phyloP scores from a whole-genome alignment of 2,888 invertebrate species.

The Phrixothrix hirtus region DNA sequence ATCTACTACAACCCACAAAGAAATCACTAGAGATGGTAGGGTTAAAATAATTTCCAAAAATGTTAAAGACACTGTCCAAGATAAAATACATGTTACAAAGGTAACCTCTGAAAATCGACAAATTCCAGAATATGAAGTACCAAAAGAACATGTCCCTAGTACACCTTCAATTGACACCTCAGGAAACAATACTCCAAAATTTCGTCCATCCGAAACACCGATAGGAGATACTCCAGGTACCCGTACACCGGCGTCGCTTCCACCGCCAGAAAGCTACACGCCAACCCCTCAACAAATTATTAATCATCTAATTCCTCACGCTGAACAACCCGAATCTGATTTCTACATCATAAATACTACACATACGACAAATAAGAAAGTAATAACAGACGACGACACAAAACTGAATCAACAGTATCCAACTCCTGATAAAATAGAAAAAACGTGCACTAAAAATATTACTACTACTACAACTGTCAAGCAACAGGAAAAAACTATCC shows the following conservation, averaged over 20 bases:
- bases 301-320: conserved; percentile 6
- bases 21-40: no score
- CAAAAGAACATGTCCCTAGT: no score
- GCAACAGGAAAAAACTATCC: conserved; percentile 64
- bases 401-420: neutral
- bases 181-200: no score
- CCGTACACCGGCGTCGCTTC: neutral
- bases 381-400: conserved; percentile 18
- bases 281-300: conserved; percentile 2
- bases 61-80: neutral
- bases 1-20: no score
- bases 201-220: no score
- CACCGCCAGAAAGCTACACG: neutral
- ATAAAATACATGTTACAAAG: neutral
- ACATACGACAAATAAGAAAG: conserved; percentile 27
- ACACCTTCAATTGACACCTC: no score
- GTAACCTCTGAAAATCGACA: no score
- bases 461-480: conserved; percentile 46
- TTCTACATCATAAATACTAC: conserved; percentile 9
- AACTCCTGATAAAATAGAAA: neutral
- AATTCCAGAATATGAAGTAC: no score
- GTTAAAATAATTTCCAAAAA: neutral
- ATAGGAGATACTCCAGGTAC: neutral
- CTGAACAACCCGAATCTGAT: conserved; percentile 33
- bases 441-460: conserved; percentile 27